A percentile compares a stretch with the other conserved stretches of the same genome.
phyloP scores from a whole-genome alignment of 2,797 vertebrate genomes.

The Micrastur ruficollis region DNA sequence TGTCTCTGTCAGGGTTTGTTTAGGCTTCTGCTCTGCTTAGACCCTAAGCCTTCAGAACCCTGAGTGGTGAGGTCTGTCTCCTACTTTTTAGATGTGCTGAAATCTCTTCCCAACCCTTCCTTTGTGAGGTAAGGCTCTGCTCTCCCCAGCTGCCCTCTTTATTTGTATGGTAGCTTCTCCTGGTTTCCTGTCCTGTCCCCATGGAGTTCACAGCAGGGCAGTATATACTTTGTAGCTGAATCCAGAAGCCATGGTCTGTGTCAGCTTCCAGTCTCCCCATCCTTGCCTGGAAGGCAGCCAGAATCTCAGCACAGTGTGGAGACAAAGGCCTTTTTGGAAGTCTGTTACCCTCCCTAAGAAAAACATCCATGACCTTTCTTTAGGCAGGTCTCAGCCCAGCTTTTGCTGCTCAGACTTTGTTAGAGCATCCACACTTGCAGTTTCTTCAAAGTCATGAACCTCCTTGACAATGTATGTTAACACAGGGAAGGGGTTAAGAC shows the following conservation, averaged over 20 bases:
- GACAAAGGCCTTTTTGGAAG: slow-evolving; percentile 60
- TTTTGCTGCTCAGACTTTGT: not conserved
- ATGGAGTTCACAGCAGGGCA: not conserved
- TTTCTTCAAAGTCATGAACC: not conserved
- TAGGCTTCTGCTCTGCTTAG: not conserved
- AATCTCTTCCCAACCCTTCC: not conserved
- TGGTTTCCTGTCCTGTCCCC: slow-evolving; percentile 27
- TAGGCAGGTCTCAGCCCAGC: not conserved
- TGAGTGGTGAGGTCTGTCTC: not conserved
- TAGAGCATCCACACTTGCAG: not conserved
- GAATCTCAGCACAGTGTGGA: slow-evolving; percentile 11
- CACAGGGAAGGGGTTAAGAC: not conserved
- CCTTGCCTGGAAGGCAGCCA: slow-evolving; percentile 64
- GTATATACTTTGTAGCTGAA: slow-evolving; percentile 34
- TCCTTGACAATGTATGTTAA: not conserved
- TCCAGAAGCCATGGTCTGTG: slow-evolving; percentile 36
- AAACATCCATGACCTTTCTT: slow-evolving; percentile 49
- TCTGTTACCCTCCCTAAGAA: slow-evolving; percentile 48
- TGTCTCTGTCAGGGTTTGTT: not conserved
- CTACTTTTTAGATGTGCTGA: not conserved
- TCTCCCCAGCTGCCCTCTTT: slow-evolving; percentile 14
- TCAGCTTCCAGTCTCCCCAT: slow-evolving; percentile 36
- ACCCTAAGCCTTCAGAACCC: not conserved
- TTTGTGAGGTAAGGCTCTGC: slow-evolving; percentile 7
- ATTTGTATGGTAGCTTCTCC: slow-evolving; percentile 48